A percentile compares a stretch with the other conserved stretches of the same genome.
Evolutionary conservation across 2,113 vertebrate genomes (phyloP).

Genomic region (Xenus cinereus): DNA sequence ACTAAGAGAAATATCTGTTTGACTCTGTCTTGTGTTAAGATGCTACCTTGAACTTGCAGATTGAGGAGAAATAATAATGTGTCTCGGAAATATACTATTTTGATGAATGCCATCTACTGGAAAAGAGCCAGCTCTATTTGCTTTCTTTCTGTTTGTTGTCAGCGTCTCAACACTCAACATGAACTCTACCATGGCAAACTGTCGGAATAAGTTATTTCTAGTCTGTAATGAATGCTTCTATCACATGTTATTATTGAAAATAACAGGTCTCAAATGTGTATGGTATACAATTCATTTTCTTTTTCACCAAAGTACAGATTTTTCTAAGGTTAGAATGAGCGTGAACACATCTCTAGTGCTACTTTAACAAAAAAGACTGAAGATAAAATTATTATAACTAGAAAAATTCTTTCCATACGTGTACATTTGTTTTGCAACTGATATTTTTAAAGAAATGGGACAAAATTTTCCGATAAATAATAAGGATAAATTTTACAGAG

Average conservation of each 20-base stretch:
- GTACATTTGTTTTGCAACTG: neutral
- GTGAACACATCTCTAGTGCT: neutral
- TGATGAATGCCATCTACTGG: slow-evolving; percentile 54
- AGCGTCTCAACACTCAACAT: slow-evolving; percentile 42
- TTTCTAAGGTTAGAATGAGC: slow-evolving; percentile 13
- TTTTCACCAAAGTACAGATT: neutral
- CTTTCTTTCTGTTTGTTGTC: slow-evolving; percentile 63
- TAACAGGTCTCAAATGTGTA: slow-evolving; percentile 56
- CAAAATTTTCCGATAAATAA: neutral
- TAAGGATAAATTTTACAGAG: neutral
- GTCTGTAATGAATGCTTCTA: slow-evolving; percentile 57
- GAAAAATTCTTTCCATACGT: neutral
- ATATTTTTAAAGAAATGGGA: neutral
- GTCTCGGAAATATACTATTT: slow-evolving; percentile 9
- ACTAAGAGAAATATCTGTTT: neutral
- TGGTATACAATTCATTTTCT: slow-evolving; percentile 40
- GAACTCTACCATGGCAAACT: slow-evolving; percentile 60
- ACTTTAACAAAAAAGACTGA: neutral
- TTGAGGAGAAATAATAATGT: slow-evolving; percentile 45
- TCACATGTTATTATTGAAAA: slow-evolving; percentile 70
- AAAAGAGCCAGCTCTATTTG: slow-evolving; percentile 47
- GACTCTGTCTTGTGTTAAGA: slow-evolving; percentile 30
- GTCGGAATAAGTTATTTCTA: slow-evolving; percentile 63
- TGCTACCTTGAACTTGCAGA: slow-evolving; percentile 59
- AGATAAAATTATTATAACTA: neutral